Conservation (phyloP, 2,888 invertebrate species). For the Stomorhina lunata region DNA sequence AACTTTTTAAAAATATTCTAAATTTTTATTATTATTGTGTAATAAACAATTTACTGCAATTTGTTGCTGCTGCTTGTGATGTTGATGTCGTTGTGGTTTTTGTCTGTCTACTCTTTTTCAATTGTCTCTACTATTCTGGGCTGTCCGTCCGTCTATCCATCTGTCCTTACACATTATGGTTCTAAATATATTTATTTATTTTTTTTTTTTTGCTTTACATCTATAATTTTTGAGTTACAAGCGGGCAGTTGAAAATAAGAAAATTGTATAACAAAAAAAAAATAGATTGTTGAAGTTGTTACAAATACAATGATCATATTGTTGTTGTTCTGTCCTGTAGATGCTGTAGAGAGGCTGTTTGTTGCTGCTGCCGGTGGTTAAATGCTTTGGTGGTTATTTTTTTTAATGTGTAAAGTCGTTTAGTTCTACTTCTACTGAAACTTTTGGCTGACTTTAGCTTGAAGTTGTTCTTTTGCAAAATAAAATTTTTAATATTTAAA, state of each 20-base stretch:
- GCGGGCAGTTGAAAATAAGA: slow-evolving; percentile 31
- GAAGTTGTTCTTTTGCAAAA: slow-evolving; percentile 38
- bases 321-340: too few species aligned
- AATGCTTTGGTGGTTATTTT: too few species aligned
- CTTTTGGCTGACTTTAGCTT: slow-evolving; percentile 14
- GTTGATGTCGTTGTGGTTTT: slow-evolving; percentile 40
- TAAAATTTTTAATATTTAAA: slow-evolving; percentile 38
- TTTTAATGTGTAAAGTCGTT: slow-evolving; percentile 42
- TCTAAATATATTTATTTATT: neutral
- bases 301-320: too few species aligned
- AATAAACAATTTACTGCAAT: slow-evolving; percentile 61
- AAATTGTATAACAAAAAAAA: slow-evolving; percentile 11
- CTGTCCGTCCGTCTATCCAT: neutral
- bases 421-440: slow-evolving; percentile 57
- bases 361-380: slow-evolving; percentile 40
- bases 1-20: slow-evolving; percentile 42
- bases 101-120: slow-evolving; percentile 45
- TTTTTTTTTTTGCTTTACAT: slow-evolving; percentile 42
- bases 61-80: slow-evolving; percentile 20
- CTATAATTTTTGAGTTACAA: slow-evolving; percentile 62
- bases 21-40: slow-evolving; percentile 61
- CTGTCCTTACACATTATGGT: slow-evolving; percentile 35
- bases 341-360: slow-evolving; percentile 24
- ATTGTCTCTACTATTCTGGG: slow-evolving; percentile 35
- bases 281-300: slow-evolving; percentile 40